Evolutionary conservation across 2,113 vertebrate genomes (phyloP).

Genomic region (Cryptomyrus ogoouensis): DNA sequence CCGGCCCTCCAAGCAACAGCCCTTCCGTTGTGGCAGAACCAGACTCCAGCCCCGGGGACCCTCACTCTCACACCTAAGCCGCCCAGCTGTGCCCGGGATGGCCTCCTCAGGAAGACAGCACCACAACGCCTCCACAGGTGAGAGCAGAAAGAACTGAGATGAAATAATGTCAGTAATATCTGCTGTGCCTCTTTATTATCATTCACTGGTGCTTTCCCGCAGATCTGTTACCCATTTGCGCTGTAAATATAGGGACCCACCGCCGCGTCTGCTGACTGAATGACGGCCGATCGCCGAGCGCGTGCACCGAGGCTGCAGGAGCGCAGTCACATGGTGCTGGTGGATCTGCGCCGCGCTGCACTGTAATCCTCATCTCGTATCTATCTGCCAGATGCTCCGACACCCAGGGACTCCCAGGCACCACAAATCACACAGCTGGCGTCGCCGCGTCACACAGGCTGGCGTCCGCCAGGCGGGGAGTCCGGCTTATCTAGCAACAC

Average conservation of each 20-base stretch:
- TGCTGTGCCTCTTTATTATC: neutral
- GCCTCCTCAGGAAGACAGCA: slow-evolving; percentile 61
- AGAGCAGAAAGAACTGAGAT: slow-evolving; percentile 42
- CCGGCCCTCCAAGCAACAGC: slow-evolving; percentile 47
- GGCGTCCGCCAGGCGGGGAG: neutral
- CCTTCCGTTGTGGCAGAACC: slow-evolving; percentile 54
- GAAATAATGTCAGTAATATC: neutral
- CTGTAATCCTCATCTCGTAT: neutral
- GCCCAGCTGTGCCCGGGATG: slow-evolving; percentile 64
- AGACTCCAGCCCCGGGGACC: slow-evolving; percentile 50
- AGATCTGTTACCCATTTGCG: neutral
- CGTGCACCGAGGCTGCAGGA: neutral
- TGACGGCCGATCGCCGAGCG: neutral
- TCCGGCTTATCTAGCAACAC: neutral
- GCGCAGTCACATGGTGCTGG: neutral
- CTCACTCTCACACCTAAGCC: slow-evolving; percentile 71
- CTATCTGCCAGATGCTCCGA: neutral
- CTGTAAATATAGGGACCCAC: neutral
- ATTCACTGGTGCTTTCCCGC: neutral
- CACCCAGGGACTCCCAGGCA: neutral
- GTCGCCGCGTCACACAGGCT: neutral
- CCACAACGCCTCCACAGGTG: slow-evolving; percentile 76
- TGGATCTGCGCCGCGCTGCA: neutral
- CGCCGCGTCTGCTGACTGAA: neutral
- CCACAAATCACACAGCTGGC: slow-evolving; percentile 4